Evolutionary conservation across 1,140 invertebrate genomes (phyloP).

Genomic region (Helicoverpa zea): DNA sequence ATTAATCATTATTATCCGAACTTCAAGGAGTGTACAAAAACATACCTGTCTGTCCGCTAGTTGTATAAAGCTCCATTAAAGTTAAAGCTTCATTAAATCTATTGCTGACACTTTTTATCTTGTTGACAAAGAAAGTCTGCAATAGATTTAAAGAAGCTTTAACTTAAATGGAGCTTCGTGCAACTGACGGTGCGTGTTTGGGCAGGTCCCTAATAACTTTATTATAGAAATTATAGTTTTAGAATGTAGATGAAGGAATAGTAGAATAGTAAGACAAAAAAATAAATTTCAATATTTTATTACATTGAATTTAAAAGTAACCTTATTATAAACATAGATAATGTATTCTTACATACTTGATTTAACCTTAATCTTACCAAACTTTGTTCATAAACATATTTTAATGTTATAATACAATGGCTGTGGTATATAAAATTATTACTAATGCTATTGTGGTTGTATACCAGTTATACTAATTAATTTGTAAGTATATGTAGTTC

Average conservation of each 20-base stretch:
- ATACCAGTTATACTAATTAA: conserved; percentile 31
- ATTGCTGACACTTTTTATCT: too few relatives aligned
- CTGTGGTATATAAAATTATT: conserved; percentile 42
- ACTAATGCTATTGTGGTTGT: conserved; percentile 32
- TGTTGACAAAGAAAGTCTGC: too few relatives aligned
- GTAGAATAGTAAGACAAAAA: conserved; percentile 45
- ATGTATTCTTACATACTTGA: conserved; percentile 65
- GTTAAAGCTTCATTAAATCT: too few relatives aligned
- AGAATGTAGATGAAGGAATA: background rate
- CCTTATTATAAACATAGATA: conserved; percentile 63
- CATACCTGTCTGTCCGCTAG: too few relatives aligned
- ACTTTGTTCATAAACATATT: conserved; percentile 74
- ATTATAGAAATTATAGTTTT: too few relatives aligned
- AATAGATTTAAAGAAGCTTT: too few relatives aligned
- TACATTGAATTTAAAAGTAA: conserved; percentile 78
- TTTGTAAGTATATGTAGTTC: conserved; percentile 34
- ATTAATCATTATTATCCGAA: too few relatives aligned
- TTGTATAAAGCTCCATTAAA: too few relatives aligned
- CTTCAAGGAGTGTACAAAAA: too few relatives aligned
- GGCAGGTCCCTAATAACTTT: too few relatives aligned
- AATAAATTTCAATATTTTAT: conserved; percentile 68
- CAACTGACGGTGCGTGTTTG: too few relatives aligned
- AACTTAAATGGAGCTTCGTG: too few relatives aligned
- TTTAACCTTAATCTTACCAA: conserved; percentile 62
- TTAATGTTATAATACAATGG: conserved; percentile 69